Base-by-base conservation (phyloP, 1,140 invertebrate genomes). In the Neodiprion pinetum region DNA sequence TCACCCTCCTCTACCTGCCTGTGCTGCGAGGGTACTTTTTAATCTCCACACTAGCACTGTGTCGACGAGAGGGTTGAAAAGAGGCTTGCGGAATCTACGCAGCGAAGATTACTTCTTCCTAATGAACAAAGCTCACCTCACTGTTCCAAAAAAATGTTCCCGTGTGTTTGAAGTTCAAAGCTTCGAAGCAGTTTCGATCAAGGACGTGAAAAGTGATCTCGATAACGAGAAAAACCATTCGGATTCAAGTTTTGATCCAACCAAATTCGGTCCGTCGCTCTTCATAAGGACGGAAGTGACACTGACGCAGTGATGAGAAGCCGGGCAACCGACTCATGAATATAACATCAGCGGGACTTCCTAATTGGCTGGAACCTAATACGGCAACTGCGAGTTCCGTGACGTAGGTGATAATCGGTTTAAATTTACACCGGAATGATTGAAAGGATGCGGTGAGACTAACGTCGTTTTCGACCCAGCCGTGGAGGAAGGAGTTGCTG, bases 351-450 rank as follows among this genome's bases (percentile, higher is more conserved):
- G 53, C 53, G 53, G 53, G 53, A 61, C 5, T 61, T 61, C 53
- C 53, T 61, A 61, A 61, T 61, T 61, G 53, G 53, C 53, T 61
- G 53, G 11, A 61, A 61, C 53, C 53, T 61, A 61, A 61, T 61
- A 61, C n/a, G 9, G 53, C 53, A 40, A 5, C 28, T 40, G 28
- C 28, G 11, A 61, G n/a, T 17, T 61, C 9, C 53, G 53, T 61
- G 53, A 61, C 53, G 53, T 61, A 12, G 53, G 53, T 5, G 11
- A 61, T 61, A 61, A 61, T 61, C 53, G 11, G 53, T 9, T 61
- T 61, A 61, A 61, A 61, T 61, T 61, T 17, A 61, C 53, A 61
- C 53, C 53, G 53, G 53, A 61, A 61, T 61, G 53, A 61, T 61
- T 61, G 53, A 61, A 61, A 61, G 53, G 53, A 61, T 61, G 53